phyloP scores from a whole-genome alignment of 2,797 vertebrate species.

The Pseudopleuronectes americanus region DNA sequence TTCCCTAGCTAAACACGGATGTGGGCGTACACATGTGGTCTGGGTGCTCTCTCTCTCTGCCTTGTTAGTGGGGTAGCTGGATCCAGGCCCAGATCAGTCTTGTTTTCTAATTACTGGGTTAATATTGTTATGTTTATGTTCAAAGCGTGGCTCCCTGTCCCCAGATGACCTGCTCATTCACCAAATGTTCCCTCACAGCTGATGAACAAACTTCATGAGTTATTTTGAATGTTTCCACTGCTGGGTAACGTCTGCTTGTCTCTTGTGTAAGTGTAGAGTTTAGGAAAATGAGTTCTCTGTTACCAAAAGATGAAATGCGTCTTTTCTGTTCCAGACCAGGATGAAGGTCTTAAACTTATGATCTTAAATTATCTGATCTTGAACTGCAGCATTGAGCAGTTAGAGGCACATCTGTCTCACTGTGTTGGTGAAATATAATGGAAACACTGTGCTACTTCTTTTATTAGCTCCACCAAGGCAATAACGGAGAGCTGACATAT shows the following conservation, averaged over 20 bases:
- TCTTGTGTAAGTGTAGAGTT: conserved; percentile 6
- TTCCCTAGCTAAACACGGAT: conserved; percentile 4
- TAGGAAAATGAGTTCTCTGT: too few relatives aligned
- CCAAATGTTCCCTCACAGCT: conserved; percentile 30
- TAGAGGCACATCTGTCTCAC: too few relatives aligned
- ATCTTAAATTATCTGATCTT: too few relatives aligned
- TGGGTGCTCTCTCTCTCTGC: conserved; percentile 1
- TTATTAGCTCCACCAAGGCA: too few relatives aligned
- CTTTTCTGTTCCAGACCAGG: not conserved
- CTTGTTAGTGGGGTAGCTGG: not conserved
- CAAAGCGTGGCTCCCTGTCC: conserved; percentile 46
- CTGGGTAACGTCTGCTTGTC: conserved; percentile 22
- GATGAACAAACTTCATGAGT: not conserved
- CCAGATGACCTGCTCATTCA: conserved; percentile 37
- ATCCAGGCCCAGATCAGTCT: not conserved
- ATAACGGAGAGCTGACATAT: not conserved
- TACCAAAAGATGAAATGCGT: not conserved
- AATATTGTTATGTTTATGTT: conserved; percentile 48
- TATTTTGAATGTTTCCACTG: conserved; percentile 42
- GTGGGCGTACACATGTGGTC: conserved; percentile 25
- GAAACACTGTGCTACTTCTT: too few relatives aligned
- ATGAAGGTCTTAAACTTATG: too few relatives aligned
- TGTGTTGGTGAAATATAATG: too few relatives aligned
- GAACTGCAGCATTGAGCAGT: too few relatives aligned
- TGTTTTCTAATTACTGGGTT: conserved; percentile 33